Evolutionary conservation across 2,888 invertebrate genomes (phyloP), one percentile per base, ranked within the genome.

Genomic region (Ptilodon capucinus): DNA sequence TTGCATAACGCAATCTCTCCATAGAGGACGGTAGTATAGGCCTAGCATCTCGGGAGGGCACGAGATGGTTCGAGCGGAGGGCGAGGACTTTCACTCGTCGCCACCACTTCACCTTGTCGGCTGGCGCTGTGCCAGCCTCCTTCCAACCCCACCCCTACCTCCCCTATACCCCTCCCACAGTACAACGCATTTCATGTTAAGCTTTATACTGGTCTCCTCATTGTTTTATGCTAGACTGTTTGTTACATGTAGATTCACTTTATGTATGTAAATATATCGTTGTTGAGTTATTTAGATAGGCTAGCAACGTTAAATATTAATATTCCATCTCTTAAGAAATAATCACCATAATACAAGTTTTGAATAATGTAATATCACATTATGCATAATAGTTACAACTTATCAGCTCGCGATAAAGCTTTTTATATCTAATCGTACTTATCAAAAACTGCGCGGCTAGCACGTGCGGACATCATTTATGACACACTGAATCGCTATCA

Each of bases 81-180:
- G 68, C 64, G 68, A 75, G 59, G 74, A 84, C 86, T 87, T 86
- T 88, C 87, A 81, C 84, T 86, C 19, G 86, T 79, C 87, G 84
- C 81, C 84, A 70, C 70, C 74, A 83, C 86, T 87, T 87, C 83
- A 87, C 85, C 86, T 85, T 84, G 86, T 76, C 84, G 77, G 54
- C 80, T 87, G 89, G 87, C 87, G 46, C 49, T 42, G 51, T 68
- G 86, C 88, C 88, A 87, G 72, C 70, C 58, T 64, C 75, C 68
- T 54, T 48, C 55, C 60, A 42, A 39, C 44, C 34, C 36, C 25
- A 35, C 44, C 48, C 32, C 52, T 36, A 21, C 44, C 46, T 44
- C 51, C 45, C 14, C 42, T 47, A 48, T 23, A 42, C 51, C 54
- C 56, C 47, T 50, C 51, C 50, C 58, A 60, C 52, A 53, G 53